Base-by-base conservation (phyloP, 1,140 invertebrate genomes). In the Akabosia matsudoensis region DNA sequence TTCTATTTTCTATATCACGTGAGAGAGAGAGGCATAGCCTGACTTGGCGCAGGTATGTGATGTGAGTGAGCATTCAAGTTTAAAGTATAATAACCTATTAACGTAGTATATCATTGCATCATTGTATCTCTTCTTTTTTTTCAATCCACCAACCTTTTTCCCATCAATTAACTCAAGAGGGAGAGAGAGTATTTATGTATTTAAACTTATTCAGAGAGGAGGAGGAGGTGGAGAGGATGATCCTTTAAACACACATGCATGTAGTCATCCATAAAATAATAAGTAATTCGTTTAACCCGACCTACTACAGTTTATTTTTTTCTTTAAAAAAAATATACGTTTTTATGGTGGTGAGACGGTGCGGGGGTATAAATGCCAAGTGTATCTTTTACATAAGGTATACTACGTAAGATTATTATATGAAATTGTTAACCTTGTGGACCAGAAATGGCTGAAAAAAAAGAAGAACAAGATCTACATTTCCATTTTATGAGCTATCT, bases 401-500 rank as follows among this genome's bases (percentile, higher is more conserved):
- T n/a, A n/a, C n/a, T n/a, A n/a, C n/a, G n/a, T n/a, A n/a, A n/a
- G n/a, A n/a, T n/a, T n/a, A n/a, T n/a, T n/a, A n/a, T n/a, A n/a
- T n/a, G n/a, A n/a, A n/a, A n/a, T n/a, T n/a, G n/a, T n/a, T n/a
- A n/a, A n/a, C n/a, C n/a, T n/a, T n/a, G n/a, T n/a, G n/a, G n/a
- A n/a, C n/a, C n/a, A n/a, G n/a, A n/a, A n/a, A 61, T n/a, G 54
- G 24, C 54, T 7, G 26, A 67, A 2, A 10, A 4, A 30, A 67
- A 22, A 67, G 24, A n/a, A n/a, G 61, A 67, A 67, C 26, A 67
- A 28, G 61, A 10, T 16, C 24, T n/a, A n/a, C 61, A 67, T 67
- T 67, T 67, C 54, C 61, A 67, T 67, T 67, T 67, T 67, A 67
- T 67, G 61, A 67, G 61, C 61, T 30, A 61, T 61, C 54, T 61